A percentile compares a stretch with the other conserved stretches of the same genome.
Evolutionary conservation across 2,888 invertebrate genomes (phyloP).

Genomic region (Torymus tubicola): DNA sequence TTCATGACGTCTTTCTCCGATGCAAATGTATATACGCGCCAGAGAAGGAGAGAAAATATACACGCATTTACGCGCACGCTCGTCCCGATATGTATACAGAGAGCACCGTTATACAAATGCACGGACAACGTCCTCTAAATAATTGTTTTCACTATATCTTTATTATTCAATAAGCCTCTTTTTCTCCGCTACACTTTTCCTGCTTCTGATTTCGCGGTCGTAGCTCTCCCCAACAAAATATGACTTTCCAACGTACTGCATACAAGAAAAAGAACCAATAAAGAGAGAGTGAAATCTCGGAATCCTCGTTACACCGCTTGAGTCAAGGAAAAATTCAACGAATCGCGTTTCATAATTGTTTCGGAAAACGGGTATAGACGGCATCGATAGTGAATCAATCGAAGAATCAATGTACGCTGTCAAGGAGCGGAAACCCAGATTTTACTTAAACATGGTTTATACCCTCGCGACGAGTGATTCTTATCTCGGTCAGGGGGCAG

Average conservation of each 20-base stretch:
- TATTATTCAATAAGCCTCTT: no score
- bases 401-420: neutral
- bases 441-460: constrained; percentile 41
- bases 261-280: neutral
- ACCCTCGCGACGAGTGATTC: constrained; percentile 41
- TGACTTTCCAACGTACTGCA: neutral
- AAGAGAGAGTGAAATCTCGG: neutral
- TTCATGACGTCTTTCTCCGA: no score
- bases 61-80: no score
- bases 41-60: no score
- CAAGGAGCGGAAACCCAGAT: constrained; percentile 34
- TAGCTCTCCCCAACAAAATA: no score
- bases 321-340: constrained; percentile 12
- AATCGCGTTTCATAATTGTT: constrained; percentile 36
- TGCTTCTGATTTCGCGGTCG: no score
- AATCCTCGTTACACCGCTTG: neutral
- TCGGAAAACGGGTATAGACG: neutral
- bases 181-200: no score
- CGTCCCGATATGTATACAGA: no score
- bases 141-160: no score
- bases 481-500: constrained; percentile 26
- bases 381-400: neutral
- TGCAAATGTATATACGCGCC: no score
- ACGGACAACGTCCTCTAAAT: no score
- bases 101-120: no score